Conservation (phyloP, 1,140 invertebrate species). For the Nephila pilipes region DNA sequence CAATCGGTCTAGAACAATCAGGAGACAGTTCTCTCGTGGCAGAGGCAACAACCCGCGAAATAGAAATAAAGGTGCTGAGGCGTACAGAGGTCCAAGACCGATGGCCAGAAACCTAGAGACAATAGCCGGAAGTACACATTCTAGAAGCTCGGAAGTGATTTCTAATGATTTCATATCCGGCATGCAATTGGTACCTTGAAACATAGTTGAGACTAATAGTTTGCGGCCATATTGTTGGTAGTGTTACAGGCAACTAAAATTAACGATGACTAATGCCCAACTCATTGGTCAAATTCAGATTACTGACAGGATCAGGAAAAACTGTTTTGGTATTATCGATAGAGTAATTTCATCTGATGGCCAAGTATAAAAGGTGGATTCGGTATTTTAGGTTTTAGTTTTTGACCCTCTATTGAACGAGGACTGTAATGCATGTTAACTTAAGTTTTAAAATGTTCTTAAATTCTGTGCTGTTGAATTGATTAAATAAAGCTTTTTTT, state of each 20-base stretch:
- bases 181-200: background rate
- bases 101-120: background rate
- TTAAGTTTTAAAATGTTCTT: too few species aligned
- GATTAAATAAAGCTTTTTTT: too few species aligned
- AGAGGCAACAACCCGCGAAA: background rate
- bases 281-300: background rate
- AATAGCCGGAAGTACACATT: background rate
- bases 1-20: background rate
- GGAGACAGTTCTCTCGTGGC: background rate
- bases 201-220: background rate
- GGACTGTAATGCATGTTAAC: background rate
- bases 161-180: background rate
- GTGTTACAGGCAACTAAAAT: background rate
- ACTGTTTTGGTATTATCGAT: background rate
- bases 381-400: background rate
- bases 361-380: background rate
- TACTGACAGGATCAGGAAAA: background rate
- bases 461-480: too few species aligned
- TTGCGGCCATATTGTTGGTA: too few species aligned
- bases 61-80: background rate
- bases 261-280: background rate
- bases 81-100: too few species aligned
- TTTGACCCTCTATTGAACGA: background rate
- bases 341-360: background rate
- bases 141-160: background rate